A percentile compares a stretch with the other conserved stretches of the same genome.
Evolutionary conservation across 2,113 vertebrate species (phyloP).

Genomic region (Galeopterus variegatus): DNA sequence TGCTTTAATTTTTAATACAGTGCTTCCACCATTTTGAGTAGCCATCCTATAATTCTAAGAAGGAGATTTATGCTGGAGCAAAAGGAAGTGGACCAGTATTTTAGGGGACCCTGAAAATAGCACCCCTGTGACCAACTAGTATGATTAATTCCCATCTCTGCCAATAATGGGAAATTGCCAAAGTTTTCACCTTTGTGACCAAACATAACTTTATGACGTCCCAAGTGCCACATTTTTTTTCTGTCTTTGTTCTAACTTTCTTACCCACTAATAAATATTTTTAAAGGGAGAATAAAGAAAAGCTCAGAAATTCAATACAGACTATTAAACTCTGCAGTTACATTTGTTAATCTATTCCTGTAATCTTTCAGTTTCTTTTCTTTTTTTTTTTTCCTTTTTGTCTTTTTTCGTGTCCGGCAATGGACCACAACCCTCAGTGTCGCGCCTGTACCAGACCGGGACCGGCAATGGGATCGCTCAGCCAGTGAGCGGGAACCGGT

Average conservation of each 20-base stretch:
- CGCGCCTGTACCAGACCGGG: too few relatives aligned
- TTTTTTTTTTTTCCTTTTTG: too few relatives aligned
- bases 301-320: neutral
- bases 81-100: neutral
- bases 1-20: conserved; percentile 7
- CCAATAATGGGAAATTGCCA: neutral
- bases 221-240: neutral
- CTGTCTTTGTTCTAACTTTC: conserved; percentile 28
- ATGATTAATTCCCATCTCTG: conserved; percentile 39
- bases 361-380: neutral
- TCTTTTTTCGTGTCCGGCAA: too few relatives aligned
- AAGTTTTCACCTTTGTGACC: conserved; percentile 43
- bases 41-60: neutral
- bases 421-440: too few relatives aligned
- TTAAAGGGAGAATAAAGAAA: neutral
- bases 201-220: neutral
- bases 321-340: neutral
- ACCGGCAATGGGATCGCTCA: too few relatives aligned
- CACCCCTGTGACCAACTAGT: neutral
- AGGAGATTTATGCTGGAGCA: conserved; percentile 6
- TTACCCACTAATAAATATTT: neutral
- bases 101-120: neutral
- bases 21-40: neutral
- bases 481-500: too few relatives aligned
- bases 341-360: neutral